Conservation (phyloP, 2,113 vertebrate genomes). For the Callipepla californica region DNA sequence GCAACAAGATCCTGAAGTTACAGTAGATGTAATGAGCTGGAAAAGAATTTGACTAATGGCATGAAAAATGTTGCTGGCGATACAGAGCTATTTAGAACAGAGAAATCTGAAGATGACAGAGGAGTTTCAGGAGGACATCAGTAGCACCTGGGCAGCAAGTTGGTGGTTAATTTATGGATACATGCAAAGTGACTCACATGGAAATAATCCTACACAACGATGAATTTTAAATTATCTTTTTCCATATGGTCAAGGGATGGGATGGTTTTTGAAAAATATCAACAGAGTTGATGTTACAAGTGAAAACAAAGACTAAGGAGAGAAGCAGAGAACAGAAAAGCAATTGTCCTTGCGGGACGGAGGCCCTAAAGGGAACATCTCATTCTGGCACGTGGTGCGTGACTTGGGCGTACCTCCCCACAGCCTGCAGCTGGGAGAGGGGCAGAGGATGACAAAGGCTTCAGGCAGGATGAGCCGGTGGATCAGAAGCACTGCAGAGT, state of each 20-base stretch:
- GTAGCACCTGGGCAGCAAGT: not conserved
- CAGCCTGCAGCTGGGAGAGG: not conserved
- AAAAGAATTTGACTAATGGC: slow-evolving; percentile 26
- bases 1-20: slow-evolving; percentile 13
- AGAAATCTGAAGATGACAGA: not conserved
- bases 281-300: not conserved
- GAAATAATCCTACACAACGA: not conserved
- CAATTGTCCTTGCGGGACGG: not conserved
- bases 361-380: not conserved
- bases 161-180: not conserved
- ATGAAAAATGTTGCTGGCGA: not conserved
- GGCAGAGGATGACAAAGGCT: not conserved
- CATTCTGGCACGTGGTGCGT: rapidly evolving
- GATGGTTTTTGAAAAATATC: not conserved
- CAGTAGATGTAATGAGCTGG: slow-evolving; percentile 22
- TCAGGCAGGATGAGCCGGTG: not conserved
- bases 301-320: not conserved
- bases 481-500: not conserved
- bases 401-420: not conserved
- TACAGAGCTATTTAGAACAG: not conserved
- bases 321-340: not conserved
- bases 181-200: not conserved
- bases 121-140: not conserved
- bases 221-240: not conserved
- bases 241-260: not conserved